Base-by-base conservation (phyloP, 2,113 vertebrate species). In the Pipa parva region DNA sequence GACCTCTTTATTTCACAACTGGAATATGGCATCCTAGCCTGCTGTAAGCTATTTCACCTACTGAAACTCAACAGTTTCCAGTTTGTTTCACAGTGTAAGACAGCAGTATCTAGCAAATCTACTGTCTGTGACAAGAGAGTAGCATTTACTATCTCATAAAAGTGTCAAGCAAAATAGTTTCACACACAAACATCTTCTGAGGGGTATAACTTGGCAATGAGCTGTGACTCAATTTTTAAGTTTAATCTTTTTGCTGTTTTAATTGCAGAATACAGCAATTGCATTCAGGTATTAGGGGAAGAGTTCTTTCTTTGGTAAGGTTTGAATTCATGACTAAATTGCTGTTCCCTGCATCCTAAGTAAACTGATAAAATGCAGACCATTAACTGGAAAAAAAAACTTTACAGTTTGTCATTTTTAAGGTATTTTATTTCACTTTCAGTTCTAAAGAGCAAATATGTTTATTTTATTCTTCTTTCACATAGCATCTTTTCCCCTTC, bases 1-100 rank as follows among this genome's bases (percentile, higher is more conserved):
- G 64, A 59, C 64, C 64, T 68, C 64, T 39, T 68, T 68, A 68
- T 36, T 59, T 59, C 55, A 68, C 64, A 50, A 59, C 56, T 68
- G 64, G 64, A 59, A 59, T 56, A 56, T 28, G 2, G 33, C 39
- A 48, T 22, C 55, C 24, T 26, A 17, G 12, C n/a, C 15, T 7
- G 52, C 64, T 59, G 42, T 48, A n/a, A 59, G 54, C 63, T 33
- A 33, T 67, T 31, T 67, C 63, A 58, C 63, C 63, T 67, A 54
- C n/a, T 67, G 52, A 65, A 20, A 39, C 63, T 39, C 22, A 28
- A n/a, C 51, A 33, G 22, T 45, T 64, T 63, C 37, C 29, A 54
- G 33, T 56, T 54, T 25, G 26, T 65, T 29, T 21, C 39, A 26
- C 52, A 33, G 13, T 48, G 28, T 58, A 29, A 48, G 25, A 48